Conservation (phyloP, 2,113 vertebrate species). For the Pluvialis apricaria region DNA sequence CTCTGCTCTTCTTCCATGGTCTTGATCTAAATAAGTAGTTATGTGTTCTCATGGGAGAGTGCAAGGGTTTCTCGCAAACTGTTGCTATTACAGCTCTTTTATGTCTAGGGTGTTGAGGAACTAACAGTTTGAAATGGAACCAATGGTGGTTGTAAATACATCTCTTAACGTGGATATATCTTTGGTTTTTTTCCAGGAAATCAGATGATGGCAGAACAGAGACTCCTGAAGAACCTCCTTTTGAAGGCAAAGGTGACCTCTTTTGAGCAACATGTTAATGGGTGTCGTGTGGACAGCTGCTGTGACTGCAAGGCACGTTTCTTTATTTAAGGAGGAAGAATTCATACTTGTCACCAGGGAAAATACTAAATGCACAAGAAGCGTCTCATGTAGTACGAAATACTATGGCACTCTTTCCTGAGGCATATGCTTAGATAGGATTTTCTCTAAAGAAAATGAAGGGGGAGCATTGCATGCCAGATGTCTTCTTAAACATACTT, state of each 20-base stretch:
- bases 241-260: conserved; percentile 31
- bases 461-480: background rate
- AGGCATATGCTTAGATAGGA: background rate
- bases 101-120: background rate
- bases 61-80: background rate
- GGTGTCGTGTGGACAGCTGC: background rate
- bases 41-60: background rate
- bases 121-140: background rate
- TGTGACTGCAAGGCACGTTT: conserved; percentile 9
- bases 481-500: background rate
- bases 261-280: background rate
- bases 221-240: background rate
- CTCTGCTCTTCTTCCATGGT: background rate
- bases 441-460: background rate
- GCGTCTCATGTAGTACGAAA: background rate
- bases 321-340: conserved; percentile 6
- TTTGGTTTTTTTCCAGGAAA: background rate
- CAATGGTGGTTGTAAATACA: background rate
- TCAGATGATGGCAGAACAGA: background rate
- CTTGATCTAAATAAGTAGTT: background rate
- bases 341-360: background rate
- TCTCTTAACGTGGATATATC: background rate
- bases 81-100: conserved; percentile 18
- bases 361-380: background rate
- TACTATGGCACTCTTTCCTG: background rate